Percentiles rank a stretch among this genome's conserved stretches.
These are phyloP conservation scores for Ips typographus DNA, from an alignment of 1,140 invertebrate species.

Conservation along the genomic window DNA sequence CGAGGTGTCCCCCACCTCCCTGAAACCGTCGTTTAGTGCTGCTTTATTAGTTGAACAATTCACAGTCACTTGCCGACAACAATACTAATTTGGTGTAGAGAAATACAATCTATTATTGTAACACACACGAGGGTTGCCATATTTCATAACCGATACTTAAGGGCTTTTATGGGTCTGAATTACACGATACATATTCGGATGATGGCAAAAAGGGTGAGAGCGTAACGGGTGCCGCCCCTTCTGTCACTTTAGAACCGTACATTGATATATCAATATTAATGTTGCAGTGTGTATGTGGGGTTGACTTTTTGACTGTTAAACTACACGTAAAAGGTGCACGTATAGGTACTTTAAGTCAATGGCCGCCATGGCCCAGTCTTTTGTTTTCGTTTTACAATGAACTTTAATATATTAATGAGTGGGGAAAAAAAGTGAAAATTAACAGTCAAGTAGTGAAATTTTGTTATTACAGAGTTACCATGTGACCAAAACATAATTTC, in stretches of 20 bases:
- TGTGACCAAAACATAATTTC: too few species aligned
- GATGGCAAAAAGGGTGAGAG: conserved; percentile 35
- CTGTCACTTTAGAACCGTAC: conserved; percentile 37
- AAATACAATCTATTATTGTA: conserved; percentile 40
- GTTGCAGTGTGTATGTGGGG: conserved; percentile 24
- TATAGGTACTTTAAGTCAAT: not conserved
- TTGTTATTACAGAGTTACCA: too few species aligned
- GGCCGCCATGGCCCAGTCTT: conserved; percentile 8
- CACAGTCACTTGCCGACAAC: conserved; percentile 40
- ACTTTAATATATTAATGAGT: not conserved
- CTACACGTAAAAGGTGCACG: conserved; percentile 17
- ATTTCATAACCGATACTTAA: conserved; percentile 45
- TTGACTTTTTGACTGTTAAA: conserved; percentile 28
- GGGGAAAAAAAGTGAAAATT: not conserved
- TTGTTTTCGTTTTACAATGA: conserved; percentile 9
- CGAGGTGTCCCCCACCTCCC: conserved; percentile 16
- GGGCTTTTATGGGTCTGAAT: conserved; percentile 33
- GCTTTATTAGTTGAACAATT: conserved; percentile 44
- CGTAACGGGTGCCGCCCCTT: conserved; percentile 27
- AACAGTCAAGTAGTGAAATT: too few species aligned
- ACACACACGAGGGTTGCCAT: conserved; percentile 37
- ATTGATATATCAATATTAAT: conserved; percentile 46
- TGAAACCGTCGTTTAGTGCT: conserved; percentile 35
- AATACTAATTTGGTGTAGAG: conserved; percentile 42
- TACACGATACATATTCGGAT: conserved; percentile 39